Percentiles rank a stretch among this genome's conserved stretches.
These are phyloP conservation scores for Temnothorax longispinosus DNA, from an alignment of 1,140 invertebrate species.

Conservation along the genomic window DNA sequence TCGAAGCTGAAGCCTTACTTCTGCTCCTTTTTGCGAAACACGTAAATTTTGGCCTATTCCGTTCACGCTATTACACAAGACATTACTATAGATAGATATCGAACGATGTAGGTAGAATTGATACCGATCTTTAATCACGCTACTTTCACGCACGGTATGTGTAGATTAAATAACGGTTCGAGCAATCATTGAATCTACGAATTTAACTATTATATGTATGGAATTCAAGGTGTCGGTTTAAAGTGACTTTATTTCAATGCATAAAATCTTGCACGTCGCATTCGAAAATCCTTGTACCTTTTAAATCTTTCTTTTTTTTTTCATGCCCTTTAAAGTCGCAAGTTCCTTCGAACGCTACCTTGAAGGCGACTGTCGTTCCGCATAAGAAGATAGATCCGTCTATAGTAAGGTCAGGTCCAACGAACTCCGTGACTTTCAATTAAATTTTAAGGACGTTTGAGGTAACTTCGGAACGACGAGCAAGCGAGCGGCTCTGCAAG, in stretches of 20 bases:
- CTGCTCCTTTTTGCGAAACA: neutral
- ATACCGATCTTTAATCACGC: neutral
- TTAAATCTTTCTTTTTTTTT: neutral
- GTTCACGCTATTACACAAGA: neutral
- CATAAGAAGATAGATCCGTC: conserved; percentile 5
- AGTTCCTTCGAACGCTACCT: neutral
- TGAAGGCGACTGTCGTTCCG: neutral
- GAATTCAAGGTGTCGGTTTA: neutral
- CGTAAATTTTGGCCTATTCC: neutral
- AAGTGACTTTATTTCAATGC: conserved; percentile 3
- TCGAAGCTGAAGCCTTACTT: neutral
- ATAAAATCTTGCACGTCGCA: neutral
- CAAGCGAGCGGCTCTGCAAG: neutral
- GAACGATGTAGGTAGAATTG: neutral
- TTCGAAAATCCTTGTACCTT: neutral
- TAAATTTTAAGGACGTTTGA: conserved; percentile 44
- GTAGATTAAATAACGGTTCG: conserved; percentile 11
- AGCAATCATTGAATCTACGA: conserved; percentile 16
- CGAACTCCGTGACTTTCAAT: conserved; percentile 19
- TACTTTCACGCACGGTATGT: neutral
- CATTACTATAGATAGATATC: neutral
- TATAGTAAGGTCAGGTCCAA: neutral
- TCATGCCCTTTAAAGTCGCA: neutral
- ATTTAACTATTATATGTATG: neutral
- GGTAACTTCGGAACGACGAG: neutral